Conservation (phyloP, 1,140 invertebrate species). For the Bombus waltoni region DNA sequence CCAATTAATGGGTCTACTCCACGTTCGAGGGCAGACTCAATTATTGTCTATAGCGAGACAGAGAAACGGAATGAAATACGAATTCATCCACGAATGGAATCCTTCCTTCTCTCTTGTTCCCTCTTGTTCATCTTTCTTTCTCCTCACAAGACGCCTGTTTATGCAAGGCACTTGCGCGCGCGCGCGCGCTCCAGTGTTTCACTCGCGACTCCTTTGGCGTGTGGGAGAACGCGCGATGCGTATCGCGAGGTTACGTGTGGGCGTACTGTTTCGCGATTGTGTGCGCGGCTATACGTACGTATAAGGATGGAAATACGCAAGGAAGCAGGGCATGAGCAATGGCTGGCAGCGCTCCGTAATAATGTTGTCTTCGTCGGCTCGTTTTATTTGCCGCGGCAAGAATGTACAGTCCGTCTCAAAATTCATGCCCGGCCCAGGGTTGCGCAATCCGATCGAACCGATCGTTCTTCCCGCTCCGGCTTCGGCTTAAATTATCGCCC, state of each 20-base stretch:
- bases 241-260: constrained; percentile 43
- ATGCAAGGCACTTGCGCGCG: constrained; percentile 31
- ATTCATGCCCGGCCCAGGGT: constrained; percentile 71
- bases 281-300: constrained; percentile 20
- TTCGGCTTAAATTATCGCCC: neutral
- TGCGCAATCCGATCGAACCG: constrained; percentile 76
- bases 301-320: constrained; percentile 74
- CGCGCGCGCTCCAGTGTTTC: neutral
- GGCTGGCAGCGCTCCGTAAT: constrained; percentile 81
- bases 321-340: constrained; percentile 82
- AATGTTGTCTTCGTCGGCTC: constrained; percentile 82
- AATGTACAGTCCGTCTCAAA: constrained; percentile 82
- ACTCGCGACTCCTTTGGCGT: constrained; percentile 22
- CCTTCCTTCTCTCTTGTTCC: neutral
- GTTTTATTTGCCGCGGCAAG: constrained; percentile 82
- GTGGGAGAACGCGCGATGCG: constrained; percentile 39
- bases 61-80: constrained; percentile 67
- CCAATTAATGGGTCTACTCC: constrained; percentile 75
- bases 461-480: neutral
- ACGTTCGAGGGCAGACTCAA: constrained; percentile 73
- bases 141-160: constrained; percentile 29
- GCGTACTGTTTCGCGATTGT: constrained; percentile 37
- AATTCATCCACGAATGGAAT: constrained; percentile 47
- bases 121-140: neutral
- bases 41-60: constrained; percentile 73